phyloP scores from a whole-genome alignment of 2,888 invertebrate species.

The Vannuccia rotundouncinata region DNA sequence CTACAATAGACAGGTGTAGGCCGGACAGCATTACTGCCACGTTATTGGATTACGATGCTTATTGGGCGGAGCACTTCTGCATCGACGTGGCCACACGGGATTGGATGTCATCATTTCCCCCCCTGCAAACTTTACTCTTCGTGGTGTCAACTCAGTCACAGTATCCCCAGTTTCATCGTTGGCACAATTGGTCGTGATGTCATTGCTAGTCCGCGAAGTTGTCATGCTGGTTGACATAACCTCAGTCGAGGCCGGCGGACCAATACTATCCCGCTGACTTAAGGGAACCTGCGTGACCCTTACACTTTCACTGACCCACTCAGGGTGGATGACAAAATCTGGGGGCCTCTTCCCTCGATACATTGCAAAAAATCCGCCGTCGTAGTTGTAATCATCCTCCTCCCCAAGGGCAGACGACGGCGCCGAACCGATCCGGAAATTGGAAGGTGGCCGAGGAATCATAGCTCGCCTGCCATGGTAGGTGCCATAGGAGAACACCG shows the following conservation, averaged over 20 bases:
- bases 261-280: neutral
- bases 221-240: neutral
- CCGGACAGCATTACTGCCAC: constrained; percentile 21
- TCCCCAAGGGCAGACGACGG: neutral
- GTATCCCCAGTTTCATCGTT: neutral
- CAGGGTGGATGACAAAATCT: constrained; percentile 38
- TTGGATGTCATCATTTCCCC: neutral
- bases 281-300: neutral
- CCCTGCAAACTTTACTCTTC: neutral
- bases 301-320: constrained; percentile 39
- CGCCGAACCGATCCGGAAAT: neutral
- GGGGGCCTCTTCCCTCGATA: neutral
- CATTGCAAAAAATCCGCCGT: neutral
- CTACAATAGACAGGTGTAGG: no score
- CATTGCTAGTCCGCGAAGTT: neutral
- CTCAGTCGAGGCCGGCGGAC: neutral
- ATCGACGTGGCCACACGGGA: constrained; percentile 38
- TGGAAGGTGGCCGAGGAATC: neutral
- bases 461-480: neutral
- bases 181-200: neutral
- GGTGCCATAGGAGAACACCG: neutral
- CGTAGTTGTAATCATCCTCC: neutral
- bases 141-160: constrained; percentile 8
- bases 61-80: constrained; percentile 36
- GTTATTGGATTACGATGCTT: constrained; percentile 34